Base-by-base conservation (phyloP, 2,113 vertebrate species). In the Trinectes maculatus region DNA sequence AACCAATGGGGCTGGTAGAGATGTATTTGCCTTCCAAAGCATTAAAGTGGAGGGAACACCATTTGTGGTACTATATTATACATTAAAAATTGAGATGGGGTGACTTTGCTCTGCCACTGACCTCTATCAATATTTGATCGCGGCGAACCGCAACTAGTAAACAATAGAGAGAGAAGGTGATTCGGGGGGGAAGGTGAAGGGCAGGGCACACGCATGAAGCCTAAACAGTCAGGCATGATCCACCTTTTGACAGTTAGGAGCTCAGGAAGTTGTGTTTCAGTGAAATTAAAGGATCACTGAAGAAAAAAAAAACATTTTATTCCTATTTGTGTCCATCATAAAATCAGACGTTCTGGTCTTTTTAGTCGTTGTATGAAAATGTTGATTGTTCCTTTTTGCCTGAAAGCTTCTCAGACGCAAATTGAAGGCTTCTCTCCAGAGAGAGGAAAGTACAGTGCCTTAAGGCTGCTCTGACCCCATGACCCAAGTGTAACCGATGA, bases 41-140 rank as follows among this genome's bases (percentile, higher is more conserved):
- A 71, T 65, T 70, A 66, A 72, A 74, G 74, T 72, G 63, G 37
- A 75, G 69, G 79, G 51, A 79, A 78, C 62, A 66, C 82, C 79
- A 83, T 86, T 81, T 79, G 67, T 3, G 31, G 57, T 53, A 67
- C 70, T 79, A 85, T 91, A 88, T 88, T 88, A 86, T 87, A 88
- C 70, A 88, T 90, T 79, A 91, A 89, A 90, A 79, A 90, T 89
- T 85, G 82, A 91, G 80, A 84, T 71, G 82, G 77, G 82, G 74
- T 46, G 69, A 73, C 82, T 80, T 79, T 83, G 65, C 74, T 84
- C 77, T 57, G 54, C 62, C 43, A 16, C 75, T 85, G 83, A 88
- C 86, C 86, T 74, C 66, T 66, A 85, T 90, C 49, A 89, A 90
- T 90, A 91, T 79, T 90, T 82, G 57, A 90, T 88, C 0, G 26